phyloP scores from a whole-genome alignment of 1,140 invertebrate species.

The Eriocheir sinensis region DNA sequence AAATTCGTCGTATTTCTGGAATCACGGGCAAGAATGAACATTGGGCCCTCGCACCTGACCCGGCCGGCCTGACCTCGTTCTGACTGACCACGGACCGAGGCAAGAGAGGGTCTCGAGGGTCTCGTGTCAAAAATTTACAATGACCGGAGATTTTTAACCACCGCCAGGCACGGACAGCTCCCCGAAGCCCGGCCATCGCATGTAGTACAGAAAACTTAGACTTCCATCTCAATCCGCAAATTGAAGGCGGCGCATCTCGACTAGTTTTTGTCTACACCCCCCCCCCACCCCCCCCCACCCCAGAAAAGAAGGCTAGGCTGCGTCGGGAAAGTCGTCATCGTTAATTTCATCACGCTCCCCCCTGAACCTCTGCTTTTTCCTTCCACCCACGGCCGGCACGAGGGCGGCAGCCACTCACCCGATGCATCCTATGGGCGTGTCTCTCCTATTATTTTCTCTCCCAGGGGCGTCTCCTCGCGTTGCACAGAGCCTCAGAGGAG shows the following conservation, averaged over 20 bases:
- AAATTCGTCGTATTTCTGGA: background rate
- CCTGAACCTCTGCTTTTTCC: background rate
- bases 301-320: background rate
- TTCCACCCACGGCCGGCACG: background rate
- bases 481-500: background rate
- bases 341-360: constrained; percentile 23
- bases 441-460: constrained; percentile 25
- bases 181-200: background rate
- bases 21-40: background rate
- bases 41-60: background rate
- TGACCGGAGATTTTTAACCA: background rate
- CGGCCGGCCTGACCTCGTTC: background rate
- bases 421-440: constrained; percentile 19
- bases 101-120: too few species aligned
- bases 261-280: constrained; percentile 26
- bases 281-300: too few species aligned
- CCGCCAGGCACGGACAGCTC: background rate
- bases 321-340: background rate
- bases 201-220: background rate
- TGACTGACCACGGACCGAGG: constrained; percentile 1
- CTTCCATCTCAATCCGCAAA: background rate
- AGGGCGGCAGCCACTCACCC: constrained; percentile 18
- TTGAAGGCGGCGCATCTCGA: constrained; percentile 9
- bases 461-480: constrained; percentile 8
- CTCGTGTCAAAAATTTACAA: constrained; percentile 16